Base-by-base conservation (phyloP, 1,140 invertebrate species). In the Eriocheir sinensis region DNA sequence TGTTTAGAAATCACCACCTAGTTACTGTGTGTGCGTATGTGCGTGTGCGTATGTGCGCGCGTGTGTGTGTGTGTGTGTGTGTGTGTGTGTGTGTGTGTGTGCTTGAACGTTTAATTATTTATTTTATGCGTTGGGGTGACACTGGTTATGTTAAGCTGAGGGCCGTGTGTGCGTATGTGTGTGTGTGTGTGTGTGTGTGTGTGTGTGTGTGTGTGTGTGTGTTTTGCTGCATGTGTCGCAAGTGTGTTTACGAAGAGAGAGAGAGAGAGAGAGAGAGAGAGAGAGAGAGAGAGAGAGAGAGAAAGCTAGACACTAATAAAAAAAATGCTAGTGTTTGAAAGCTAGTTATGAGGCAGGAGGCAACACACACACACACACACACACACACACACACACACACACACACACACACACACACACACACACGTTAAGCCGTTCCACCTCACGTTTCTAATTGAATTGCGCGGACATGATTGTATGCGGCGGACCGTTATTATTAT, bases 171-270 rank as follows among this genome's bases (percentile, higher is more conserved):
- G 17, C 8, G 27, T 21, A 21, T 8, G 6, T 60, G 53, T 60
- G 53, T 48, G 15, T 48, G 44, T 48, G n/a, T n/a, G n/a, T n/a
- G n/a, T n/a, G n/a, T n/a, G n/a, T n/a, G n/a, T n/a, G n/a, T n/a
- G n/a, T n/a, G n/a, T n/a, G n/a, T n/a, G n/a, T n/a, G n/a, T n/a
- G n/a, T n/a, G n/a, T n/a, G n/a, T n/a, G n/a, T n/a, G n/a, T n/a
- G n/a, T n/a, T 72, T 72, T 21, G 60, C n/a, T 72, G 21, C 60
- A 72, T 72, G 60, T 21, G 17, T 72, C 60, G n/a, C 60, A 72
- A 72, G 27, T 72, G 60, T 72, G 60, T 72, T 72, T 72, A 72
- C 60, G 60, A 72, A n/a, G 60, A 21, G 60, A n/a, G 60, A n/a
- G 60, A 12, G 48, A 21, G 48, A n/a, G n/a, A n/a, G n/a, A n/a